Conservation (phyloP, 2,797 vertebrate species). For the Micromesistius poutassou region DNA sequence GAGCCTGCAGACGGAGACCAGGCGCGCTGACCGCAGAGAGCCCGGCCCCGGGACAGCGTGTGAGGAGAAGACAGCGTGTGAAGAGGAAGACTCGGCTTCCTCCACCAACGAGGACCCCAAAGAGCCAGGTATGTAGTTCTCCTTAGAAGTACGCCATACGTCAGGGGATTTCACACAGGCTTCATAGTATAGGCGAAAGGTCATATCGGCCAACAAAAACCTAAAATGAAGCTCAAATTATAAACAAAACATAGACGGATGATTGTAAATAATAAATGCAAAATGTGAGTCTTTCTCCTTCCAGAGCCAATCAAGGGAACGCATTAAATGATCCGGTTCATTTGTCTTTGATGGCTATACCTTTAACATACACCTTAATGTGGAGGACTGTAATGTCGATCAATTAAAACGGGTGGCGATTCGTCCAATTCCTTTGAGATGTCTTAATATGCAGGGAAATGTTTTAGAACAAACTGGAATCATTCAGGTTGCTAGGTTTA, state of each 20-base stretch:
- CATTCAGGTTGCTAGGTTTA: neutral
- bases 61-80: slow-evolving; percentile 22
- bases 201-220: neutral
- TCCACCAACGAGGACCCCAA: slow-evolving; percentile 15
- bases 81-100: slow-evolving; percentile 32
- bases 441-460: neutral
- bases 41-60: slow-evolving; percentile 5
- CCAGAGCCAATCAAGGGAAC: neutral
- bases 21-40: neutral
- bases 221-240: too few relatives aligned
- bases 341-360: neutral
- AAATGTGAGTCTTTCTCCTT: neutral
- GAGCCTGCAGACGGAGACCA: neutral
- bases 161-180: neutral
- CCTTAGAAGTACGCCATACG: neutral
- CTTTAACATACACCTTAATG: neutral
- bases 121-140: slow-evolving; percentile 17
- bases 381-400: neutral
- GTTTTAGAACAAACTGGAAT: neutral
- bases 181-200: neutral
- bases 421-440: neutral
- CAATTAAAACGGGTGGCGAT: neutral
- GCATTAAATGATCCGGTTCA: neutral
- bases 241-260: neutral
- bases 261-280: neutral